Base-by-base conservation (phyloP, 2,797 vertebrate species). In the Euphonia xanthogaster region DNA sequence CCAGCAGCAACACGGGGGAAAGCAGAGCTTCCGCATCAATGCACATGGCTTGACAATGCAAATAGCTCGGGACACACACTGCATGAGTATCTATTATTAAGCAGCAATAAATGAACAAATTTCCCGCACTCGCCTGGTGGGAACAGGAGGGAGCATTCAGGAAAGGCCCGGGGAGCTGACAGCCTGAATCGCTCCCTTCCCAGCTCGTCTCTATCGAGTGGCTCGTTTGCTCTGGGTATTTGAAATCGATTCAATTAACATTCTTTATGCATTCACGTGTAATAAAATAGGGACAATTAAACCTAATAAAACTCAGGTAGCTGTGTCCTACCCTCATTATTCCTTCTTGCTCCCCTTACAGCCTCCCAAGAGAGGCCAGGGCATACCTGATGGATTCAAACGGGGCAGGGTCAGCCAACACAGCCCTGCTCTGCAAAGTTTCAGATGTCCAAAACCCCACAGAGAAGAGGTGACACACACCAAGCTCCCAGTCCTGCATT, bases 81-180 rank as follows among this genome's bases (percentile, higher is more conserved):
- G 93, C 93, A 61, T 57, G 95, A 83, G 83, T 87, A 97, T 97
- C 53, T 97, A 97, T 97, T 97, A 97, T 97, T 97, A 96, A 97
- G 85, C 92, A 97, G 96, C 78, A 94, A 88, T 97, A 97, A 96
- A 96, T 85, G 96, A 97, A 78, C 6, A 12, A 93, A 88, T 95
- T 97, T 97, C 97, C 96, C 28, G 42, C 82, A 93, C 84, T 95
- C 0, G 42, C 91, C 82, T 62, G 54, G 87, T 93, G 79, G 63
- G 85, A 20, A 72, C 16, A 39, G 63, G 71, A 87, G 67, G 76
- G 89, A 95, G 53, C 55, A 63, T 68, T 71, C 90, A 91, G 71
- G 84, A 93, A 93, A 50, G 83, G 88, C 88, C 66, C 4, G 0
- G 19, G 42, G 47, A 93, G 5, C 58, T 13, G 35, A 53, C 78